Evolutionary conservation across 1,140 invertebrate species (phyloP).

Genomic region (Micrasema longulum): DNA sequence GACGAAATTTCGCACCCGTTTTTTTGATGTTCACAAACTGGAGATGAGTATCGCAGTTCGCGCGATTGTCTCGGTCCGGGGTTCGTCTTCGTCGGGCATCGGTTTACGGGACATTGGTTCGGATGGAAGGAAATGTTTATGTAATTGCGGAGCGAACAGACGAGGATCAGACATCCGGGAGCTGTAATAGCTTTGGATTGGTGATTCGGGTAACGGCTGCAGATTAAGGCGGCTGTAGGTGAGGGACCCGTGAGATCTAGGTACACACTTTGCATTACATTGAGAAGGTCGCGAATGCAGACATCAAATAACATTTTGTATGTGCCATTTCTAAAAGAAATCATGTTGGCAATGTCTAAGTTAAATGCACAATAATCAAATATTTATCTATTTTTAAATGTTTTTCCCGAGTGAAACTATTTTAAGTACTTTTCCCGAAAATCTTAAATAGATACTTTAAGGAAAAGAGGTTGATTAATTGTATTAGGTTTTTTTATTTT

Average conservation of each 20-base stretch:
- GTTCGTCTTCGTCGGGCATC: slow-evolving; percentile 41
- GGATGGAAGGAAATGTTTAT: slow-evolving; percentile 53
- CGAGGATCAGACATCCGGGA: slow-evolving; percentile 51
- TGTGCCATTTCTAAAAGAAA: neutral
- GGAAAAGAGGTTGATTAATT: too few relatives aligned
- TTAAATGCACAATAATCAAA: too few relatives aligned
- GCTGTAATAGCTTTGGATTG: slow-evolving; percentile 48
- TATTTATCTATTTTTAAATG: too few relatives aligned
- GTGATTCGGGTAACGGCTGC: slow-evolving; percentile 36
- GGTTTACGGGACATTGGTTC: slow-evolving; percentile 53
- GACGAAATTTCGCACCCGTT: slow-evolving; percentile 50
- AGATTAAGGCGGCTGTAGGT: slow-evolving; percentile 16
- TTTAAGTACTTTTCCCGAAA: too few relatives aligned
- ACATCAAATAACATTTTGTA: neutral
- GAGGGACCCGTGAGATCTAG: neutral
- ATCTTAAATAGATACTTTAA: too few relatives aligned
- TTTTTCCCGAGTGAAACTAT: too few relatives aligned
- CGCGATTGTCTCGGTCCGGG: slow-evolving; percentile 18
- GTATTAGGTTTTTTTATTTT: too few relatives aligned
- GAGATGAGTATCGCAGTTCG: slow-evolving; percentile 24
- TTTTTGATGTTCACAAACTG: slow-evolving; percentile 39
- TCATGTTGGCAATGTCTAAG: too few relatives aligned
- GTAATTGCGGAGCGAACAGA: slow-evolving; percentile 52
- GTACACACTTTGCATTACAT: neutral
- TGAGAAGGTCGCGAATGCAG: slow-evolving; percentile 38